Base-by-base conservation (phyloP, 2,113 vertebrate genomes). In the Lepisosteus osseus region DNA sequence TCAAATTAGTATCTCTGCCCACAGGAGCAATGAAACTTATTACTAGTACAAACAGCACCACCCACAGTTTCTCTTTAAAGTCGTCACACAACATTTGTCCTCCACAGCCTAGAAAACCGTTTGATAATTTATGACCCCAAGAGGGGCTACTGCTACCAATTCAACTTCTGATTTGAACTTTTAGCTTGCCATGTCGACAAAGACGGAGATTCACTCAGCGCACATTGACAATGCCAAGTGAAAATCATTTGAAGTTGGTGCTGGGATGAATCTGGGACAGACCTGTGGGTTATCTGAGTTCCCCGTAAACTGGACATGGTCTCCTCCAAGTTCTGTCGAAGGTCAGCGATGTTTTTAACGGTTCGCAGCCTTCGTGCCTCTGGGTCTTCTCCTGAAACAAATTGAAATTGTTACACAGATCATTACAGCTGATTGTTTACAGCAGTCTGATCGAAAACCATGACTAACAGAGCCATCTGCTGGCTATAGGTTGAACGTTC, bases 281-380 rank as follows among this genome's bases (percentile, higher is more conserved):
- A 51, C 47, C 47, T 95, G 89, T 98, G 97, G 62, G 95, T 93
- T 82, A 98, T 91, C 86, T 98, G 97, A 74, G 96, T 98, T 83
- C 97, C 97, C 75, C 97, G 83, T 63, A 98, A 80, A 40, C 95
- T 98, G 73, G 96, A 98, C 97, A 98, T 98, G 3, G 97, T 98
- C 77, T 98, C 97, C 82, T 98, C 97, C 81, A 98, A 75, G 80
- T 98, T 98, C 84, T 98, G 96, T 29, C 97, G 91, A 5, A 98
- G 93, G 66, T 98, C 97, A 0, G 97, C 97, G 0, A 98, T 98
- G 89, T 98, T 98, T 71, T 95, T 98, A 72, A 98, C 97, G 0
- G 97, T 98, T 51, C 96, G 89, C 62, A 98, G 64, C 0, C 97
- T 82, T 74, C 97, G 90, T 0, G 95, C 92, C 85, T 98, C 97